Conservation (phyloP, 2,797 vertebrate species). For the Onychomys torridus region DNA sequence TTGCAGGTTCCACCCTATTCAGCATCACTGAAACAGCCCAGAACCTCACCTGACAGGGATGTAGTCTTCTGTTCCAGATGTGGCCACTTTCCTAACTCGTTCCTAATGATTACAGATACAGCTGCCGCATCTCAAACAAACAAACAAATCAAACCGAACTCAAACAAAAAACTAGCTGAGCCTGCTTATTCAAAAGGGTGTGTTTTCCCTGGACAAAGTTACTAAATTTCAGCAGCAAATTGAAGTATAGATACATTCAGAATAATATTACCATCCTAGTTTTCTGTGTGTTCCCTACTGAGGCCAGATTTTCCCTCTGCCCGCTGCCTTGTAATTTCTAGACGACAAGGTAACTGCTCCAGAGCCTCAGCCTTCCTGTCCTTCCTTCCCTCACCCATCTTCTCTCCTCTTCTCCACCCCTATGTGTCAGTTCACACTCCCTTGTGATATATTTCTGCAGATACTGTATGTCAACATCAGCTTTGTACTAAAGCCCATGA, state of each 20-base stretch:
- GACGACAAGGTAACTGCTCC: background rate
- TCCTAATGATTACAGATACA: conserved; percentile 80
- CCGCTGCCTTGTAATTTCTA: background rate
- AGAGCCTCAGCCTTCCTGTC: background rate
- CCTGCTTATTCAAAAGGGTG: conserved; percentile 71
- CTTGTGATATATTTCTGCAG: background rate
- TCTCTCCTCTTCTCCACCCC: no score
- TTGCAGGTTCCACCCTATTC: background rate
- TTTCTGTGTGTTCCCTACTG: background rate
- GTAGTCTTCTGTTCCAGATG: conserved; percentile 35
- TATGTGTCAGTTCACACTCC: background rate
- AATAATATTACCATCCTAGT: background rate
- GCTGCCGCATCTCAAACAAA: conserved; percentile 56
- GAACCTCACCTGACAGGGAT: conserved; percentile 27
- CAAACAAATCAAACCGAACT: background rate
- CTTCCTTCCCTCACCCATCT: background rate
- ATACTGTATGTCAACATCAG: background rate
- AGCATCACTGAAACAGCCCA: background rate
- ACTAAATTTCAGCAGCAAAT: conserved; percentile 51
- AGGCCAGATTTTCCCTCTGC: background rate
- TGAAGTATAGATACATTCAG: background rate
- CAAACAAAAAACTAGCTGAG: conserved; percentile 15
- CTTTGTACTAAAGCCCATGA: background rate
- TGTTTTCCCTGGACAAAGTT: conserved; percentile 66
- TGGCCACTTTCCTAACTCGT: conserved; percentile 77